These are phyloP conservation scores for Camelus dromedarius DNA, from an alignment of 2,113 vertebrate genomes.

Conservation along the genomic window DNA sequence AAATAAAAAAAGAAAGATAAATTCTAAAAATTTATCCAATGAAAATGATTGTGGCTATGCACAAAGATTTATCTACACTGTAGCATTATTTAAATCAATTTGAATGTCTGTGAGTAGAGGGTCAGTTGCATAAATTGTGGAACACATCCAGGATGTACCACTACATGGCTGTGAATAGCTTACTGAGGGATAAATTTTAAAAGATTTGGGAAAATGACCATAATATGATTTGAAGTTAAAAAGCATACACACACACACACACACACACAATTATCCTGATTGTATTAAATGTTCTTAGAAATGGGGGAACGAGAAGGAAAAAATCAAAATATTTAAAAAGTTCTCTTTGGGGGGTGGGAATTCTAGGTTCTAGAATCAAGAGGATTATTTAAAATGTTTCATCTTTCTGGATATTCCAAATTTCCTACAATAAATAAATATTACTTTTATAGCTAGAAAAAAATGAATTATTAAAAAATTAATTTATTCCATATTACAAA, in stretches of 20 bases:
- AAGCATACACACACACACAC: neutral
- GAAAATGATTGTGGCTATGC: neutral
- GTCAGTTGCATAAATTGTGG: neutral
- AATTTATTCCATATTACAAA: neutral
- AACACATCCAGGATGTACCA: too few species aligned
- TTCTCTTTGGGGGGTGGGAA: neutral
- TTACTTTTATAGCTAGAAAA: neutral
- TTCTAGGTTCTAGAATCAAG: neutral
- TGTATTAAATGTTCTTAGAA: neutral
- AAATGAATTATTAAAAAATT: neutral
- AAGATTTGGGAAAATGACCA: neutral
- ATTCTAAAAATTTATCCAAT: neutral
- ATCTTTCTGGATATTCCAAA: neutral
- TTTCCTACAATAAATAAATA: slow-evolving; percentile 8
- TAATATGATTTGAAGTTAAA: neutral
- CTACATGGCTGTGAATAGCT: neutral
- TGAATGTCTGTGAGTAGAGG: neutral
- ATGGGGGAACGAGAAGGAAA: neutral
- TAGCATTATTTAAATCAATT: neutral
- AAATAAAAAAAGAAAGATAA: neutral
- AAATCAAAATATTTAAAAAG: neutral
- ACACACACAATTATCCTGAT: neutral
- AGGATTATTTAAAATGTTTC: neutral
- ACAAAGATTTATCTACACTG: neutral
- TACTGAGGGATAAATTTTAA: neutral